These are phyloP conservation scores for Grammomys surdaster DNA, from an alignment of 2,113 vertebrate genomes.

Conservation along the genomic window DNA sequence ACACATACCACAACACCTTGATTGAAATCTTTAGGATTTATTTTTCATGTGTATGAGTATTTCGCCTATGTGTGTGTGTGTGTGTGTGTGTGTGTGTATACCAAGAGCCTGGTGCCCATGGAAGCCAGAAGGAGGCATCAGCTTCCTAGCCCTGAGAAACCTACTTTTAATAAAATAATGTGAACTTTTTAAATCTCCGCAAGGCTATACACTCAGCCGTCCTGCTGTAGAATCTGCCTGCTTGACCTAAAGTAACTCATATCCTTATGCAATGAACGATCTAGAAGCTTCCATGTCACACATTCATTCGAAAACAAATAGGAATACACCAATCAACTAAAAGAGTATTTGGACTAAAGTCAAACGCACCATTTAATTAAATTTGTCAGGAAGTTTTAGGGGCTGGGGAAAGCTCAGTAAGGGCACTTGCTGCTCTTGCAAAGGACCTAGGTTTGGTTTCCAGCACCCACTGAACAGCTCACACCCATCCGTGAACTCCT, in stretches of 20 bases:
- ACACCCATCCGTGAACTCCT: neutral
- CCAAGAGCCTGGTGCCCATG: neutral
- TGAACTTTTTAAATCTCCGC: constrained; percentile 23
- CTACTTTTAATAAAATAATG: neutral
- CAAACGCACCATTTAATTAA: constrained; percentile 34
- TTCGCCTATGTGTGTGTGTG: neutral
- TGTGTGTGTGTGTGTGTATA: neutral
- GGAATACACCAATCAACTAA: constrained; percentile 39
- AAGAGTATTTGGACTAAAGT: constrained; percentile 27
- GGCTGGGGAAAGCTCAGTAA: neutral
- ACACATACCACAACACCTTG: neutral
- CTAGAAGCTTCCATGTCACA: constrained; percentile 19
- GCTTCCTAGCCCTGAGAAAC: neutral
- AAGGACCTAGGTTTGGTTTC: neutral
- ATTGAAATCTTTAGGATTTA: neutral
- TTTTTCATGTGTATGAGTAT: neutral
- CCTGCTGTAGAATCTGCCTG: neutral
- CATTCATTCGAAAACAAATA: constrained; percentile 44
- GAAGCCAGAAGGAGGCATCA: neutral
- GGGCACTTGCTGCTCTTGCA: neutral
- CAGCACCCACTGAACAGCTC: neutral
- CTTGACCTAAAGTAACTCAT: constrained; percentile 9
- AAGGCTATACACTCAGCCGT: neutral
- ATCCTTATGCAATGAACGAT: neutral
- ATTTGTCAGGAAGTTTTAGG: neutral